phyloP scores from a whole-genome alignment of 2,888 invertebrate genomes.

The Eupeodes luniger region DNA sequence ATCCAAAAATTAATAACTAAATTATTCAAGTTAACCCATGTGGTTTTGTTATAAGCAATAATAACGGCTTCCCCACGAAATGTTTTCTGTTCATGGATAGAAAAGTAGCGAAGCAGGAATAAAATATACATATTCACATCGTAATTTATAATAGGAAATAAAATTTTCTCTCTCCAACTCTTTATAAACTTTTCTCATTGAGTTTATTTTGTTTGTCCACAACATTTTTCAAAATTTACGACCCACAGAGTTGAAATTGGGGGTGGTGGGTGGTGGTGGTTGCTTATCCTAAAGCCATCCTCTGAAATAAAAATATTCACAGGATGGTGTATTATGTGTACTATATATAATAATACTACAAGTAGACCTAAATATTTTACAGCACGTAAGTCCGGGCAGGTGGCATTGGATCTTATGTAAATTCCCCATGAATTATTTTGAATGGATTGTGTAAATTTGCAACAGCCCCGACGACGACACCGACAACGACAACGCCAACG shows the following conservation, averaged over 20 bases:
- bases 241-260: conserved; percentile 7
- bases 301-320: conserved; percentile 24
- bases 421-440: conserved; percentile 68
- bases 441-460: conserved; percentile 72
- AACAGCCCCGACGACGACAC: conserved; percentile 50
- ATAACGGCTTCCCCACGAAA: no score
- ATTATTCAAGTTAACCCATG: no score
- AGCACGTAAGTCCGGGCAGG: conserved; percentile 65
- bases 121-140: neutral
- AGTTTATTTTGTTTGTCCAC: conserved; percentile 19
- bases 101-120: neutral
- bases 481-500: conserved; percentile 37
- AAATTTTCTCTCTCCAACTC: neutral
- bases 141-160: neutral
- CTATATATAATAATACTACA: neutral
- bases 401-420: conserved; percentile 71
- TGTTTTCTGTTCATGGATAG: neutral
- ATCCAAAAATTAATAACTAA: no score
- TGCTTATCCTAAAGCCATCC: neutral
- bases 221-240: conserved; percentile 16
- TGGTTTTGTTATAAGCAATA: no score
- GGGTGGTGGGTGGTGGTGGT: conserved; percentile 30
- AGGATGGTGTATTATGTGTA: conserved; percentile 6
- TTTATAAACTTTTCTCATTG: conserved; percentile 29
- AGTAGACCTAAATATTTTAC: conserved; percentile 67